Conservation (phyloP, 2,113 vertebrate genomes). For the Phasianus colchicus region DNA sequence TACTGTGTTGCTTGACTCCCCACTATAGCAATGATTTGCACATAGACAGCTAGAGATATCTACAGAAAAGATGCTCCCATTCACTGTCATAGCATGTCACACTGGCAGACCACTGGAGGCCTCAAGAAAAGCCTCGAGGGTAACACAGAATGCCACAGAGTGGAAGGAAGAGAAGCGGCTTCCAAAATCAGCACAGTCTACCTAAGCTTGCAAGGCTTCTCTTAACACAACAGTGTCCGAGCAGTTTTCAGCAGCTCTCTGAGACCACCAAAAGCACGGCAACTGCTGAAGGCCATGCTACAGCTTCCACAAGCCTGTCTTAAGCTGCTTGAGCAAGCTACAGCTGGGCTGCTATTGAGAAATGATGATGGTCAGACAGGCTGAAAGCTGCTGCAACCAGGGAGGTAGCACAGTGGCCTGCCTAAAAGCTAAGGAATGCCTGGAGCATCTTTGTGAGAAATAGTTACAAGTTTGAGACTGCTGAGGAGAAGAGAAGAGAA, state of each 20-base stretch:
- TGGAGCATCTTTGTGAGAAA: not conserved
- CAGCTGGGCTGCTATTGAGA: rapidly evolving
- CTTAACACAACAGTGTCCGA: not conserved
- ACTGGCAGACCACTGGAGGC: rapidly evolving
- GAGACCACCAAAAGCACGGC: not conserved
- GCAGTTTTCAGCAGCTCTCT: not conserved
- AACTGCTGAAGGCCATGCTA: not conserved
- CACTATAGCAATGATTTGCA: not conserved
- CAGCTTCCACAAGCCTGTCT: not conserved
- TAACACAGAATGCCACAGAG: not conserved
- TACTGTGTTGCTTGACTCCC: not conserved
- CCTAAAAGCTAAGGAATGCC: not conserved
- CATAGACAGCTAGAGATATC: not conserved
- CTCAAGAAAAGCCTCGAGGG: not conserved
- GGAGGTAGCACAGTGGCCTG: not conserved
- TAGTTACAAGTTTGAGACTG: not conserved
- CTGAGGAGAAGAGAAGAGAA: not conserved
- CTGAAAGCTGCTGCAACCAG: not conserved
- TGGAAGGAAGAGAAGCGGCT: not conserved
- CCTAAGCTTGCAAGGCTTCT: not conserved
- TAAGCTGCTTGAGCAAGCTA: not conserved
- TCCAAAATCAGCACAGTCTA: rapidly evolving
- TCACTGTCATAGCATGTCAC: rapidly evolving
- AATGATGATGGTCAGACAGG: not conserved
- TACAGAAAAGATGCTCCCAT: not conserved